phyloP scores from a whole-genome alignment of 2,888 invertebrate species.

The Caenorhabditis uteleia region DNA sequence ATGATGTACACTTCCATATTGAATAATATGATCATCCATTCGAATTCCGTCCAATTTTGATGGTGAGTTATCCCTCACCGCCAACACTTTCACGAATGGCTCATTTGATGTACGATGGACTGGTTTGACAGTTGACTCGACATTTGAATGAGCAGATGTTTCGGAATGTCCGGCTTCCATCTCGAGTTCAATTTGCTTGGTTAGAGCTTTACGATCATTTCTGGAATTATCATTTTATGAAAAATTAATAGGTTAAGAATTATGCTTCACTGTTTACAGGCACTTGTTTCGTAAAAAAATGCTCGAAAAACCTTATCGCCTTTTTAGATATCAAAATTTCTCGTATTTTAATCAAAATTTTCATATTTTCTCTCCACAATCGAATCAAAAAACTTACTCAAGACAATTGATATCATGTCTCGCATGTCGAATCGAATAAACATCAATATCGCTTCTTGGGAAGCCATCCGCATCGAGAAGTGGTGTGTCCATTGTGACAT shows the following conservation, averaged over 20 bases:
- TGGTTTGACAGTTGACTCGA: conserved; percentile 4
- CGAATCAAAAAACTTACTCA: too few relatives aligned
- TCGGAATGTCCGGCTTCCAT: conserved; percentile 14
- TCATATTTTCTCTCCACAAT: too few relatives aligned
- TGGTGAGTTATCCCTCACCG: conserved; percentile 49
- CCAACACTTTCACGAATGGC: conserved; percentile 48
- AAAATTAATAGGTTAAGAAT: too few relatives aligned
- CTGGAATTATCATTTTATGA: too few relatives aligned
- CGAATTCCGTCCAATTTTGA: conserved; percentile 46
- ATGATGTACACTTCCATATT: conserved; percentile 62
- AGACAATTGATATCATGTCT: conserved; percentile 87
- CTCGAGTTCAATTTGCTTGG: conserved; percentile 77
- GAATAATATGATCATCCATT: conserved; percentile 58
- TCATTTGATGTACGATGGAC: conserved; percentile 58
- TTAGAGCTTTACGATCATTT: conserved; percentile 85
- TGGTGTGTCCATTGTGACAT: conserved; percentile 78
- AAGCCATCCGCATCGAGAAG: conserved; percentile 86
- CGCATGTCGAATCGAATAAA: conserved; percentile 87
- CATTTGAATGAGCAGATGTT: not conserved
- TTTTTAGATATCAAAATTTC: too few relatives aligned
- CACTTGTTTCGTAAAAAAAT: too few relatives aligned
- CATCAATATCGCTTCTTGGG: conserved; percentile 86
- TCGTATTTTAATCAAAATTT: too few relatives aligned
- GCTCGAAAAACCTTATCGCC: too few relatives aligned
- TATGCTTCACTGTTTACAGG: too few relatives aligned